A percentile compares a stretch with the other conserved stretches of the same genome.
Conservation (phyloP, 2,797 vertebrate species). For the Meda fulgida region DNA sequence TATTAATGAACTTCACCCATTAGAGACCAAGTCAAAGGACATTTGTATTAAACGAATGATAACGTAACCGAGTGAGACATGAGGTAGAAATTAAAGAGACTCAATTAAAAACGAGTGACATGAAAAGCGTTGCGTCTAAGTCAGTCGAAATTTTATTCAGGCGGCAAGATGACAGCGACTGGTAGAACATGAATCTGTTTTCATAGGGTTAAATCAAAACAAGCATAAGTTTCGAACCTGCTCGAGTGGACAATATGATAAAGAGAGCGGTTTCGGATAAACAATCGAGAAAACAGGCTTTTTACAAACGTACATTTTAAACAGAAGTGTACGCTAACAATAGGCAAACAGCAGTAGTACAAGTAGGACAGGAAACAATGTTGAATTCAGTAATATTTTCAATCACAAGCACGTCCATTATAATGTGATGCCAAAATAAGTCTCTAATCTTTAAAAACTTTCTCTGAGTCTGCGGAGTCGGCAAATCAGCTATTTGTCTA, state of each 20-base stretch:
- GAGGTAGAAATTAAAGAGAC: slow-evolving; percentile 44
- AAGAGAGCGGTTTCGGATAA: slow-evolving; percentile 55
- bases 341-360: slow-evolving; percentile 57
- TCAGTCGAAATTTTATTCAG: slow-evolving; percentile 64
- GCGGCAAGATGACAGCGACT: slow-evolving; percentile 63
- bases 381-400: slow-evolving; percentile 46
- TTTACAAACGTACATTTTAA: slow-evolving; percentile 57
- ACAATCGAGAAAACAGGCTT: slow-evolving; percentile 55
- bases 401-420: slow-evolving; percentile 59
- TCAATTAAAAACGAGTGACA: slow-evolving; percentile 47
- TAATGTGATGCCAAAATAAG: slow-evolving; percentile 52
- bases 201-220: slow-evolving; percentile 57
- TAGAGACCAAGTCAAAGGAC: slow-evolving; percentile 16
- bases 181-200: slow-evolving; percentile 57
- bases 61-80: slow-evolving; percentile 42
- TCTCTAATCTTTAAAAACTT: slow-evolving; percentile 53
- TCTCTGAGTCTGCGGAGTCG: slow-evolving; percentile 48
- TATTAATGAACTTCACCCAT: slow-evolving; percentile 6
- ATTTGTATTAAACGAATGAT: slow-evolving; percentile 33
- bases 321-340: slow-evolving; percentile 51
- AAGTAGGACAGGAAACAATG: slow-evolving; percentile 56
- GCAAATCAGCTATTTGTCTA: slow-evolving; percentile 36
- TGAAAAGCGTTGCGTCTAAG: slow-evolving; percentile 53
- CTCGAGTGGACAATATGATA: slow-evolving; percentile 41
- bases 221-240: slow-evolving; percentile 58